These are phyloP conservation scores for Trachelipus rathkii DNA, from an alignment of 1,140 invertebrate species.

Conservation along the genomic window DNA sequence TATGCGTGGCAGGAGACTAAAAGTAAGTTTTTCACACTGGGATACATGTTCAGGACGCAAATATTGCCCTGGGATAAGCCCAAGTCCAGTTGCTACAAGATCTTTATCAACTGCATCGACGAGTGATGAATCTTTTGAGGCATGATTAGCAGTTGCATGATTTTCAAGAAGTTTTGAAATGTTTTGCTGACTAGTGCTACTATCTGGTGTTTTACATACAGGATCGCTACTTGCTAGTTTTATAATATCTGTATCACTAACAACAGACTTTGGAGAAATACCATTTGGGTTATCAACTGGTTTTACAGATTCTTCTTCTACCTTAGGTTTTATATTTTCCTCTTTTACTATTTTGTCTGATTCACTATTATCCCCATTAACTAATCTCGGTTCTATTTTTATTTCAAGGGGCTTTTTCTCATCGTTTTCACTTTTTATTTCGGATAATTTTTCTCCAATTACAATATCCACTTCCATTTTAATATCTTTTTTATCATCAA, in stretches of 20 bases:
- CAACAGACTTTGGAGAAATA: conserved; percentile 7
- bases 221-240: conserved; percentile 26
- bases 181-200: conserved; percentile 24
- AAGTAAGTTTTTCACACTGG: conserved; percentile 56
- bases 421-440: conserved; percentile 21
- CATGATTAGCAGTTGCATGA: neutral
- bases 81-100: conserved; percentile 41
- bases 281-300: conserved; percentile 23
- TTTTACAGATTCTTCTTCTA: neutral
- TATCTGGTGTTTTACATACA: conserved; percentile 28
- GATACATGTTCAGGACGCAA: conserved; percentile 41
- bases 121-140: conserved; percentile 33
- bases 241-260: conserved; percentile 10
- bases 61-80: conserved; percentile 44
- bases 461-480: conserved; percentile 48
- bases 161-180: conserved; percentile 34
- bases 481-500: conserved; percentile 21
- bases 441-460: neutral
- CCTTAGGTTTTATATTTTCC: conserved; percentile 8
- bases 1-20: conserved; percentile 60
- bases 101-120: conserved; percentile 36
- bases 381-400: conserved; percentile 41
- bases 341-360: conserved; percentile 21
- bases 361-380: conserved; percentile 16
- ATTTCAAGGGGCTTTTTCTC: conserved; percentile 27